A percentile compares a stretch with the other conserved stretches of the same genome.
These are phyloP conservation scores for Steinernema khuongi DNA, from an alignment of 1,140 invertebrate genomes.

Conservation along the genomic window DNA sequence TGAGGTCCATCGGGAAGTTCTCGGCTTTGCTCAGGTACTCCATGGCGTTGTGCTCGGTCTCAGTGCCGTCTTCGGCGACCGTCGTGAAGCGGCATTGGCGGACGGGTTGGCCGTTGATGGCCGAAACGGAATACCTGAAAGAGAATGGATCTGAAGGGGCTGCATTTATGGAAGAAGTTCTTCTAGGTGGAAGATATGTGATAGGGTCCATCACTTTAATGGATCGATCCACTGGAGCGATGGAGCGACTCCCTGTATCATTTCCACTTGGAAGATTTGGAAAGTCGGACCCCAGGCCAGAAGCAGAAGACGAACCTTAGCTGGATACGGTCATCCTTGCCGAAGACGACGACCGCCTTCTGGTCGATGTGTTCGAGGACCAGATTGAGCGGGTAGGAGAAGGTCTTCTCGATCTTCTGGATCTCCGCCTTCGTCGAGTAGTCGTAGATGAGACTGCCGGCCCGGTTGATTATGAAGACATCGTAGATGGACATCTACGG, in stretches of 20 bases:
- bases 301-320: conserved; percentile 26
- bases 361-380: conserved; percentile 46
- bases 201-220: no score
- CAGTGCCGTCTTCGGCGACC: conserved; percentile 14
- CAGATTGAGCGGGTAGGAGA: conserved; percentile 44
- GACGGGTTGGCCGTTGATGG: conserved; percentile 42
- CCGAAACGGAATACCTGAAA: conserved; percentile 40
- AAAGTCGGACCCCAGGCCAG: no score
- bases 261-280: no score
- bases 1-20: conserved; percentile 48
- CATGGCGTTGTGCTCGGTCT: conserved; percentile 38
- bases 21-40: conserved; percentile 43
- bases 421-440: conserved; percentile 46
- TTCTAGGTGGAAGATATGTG: no score
- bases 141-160: not conserved
- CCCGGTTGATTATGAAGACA: conserved; percentile 55
- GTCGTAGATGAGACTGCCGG: conserved; percentile 56
- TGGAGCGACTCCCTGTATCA: no score
- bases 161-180: no score
- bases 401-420: conserved; percentile 38
- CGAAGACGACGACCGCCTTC: conserved; percentile 51
- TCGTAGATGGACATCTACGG: conserved; percentile 53
- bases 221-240: no score
- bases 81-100: not conserved
- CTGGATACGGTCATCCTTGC: conserved; percentile 43